These are phyloP conservation scores for Chinchilla lanigera DNA, from an alignment of 2,113 vertebrate species.

Conservation along the genomic window DNA sequence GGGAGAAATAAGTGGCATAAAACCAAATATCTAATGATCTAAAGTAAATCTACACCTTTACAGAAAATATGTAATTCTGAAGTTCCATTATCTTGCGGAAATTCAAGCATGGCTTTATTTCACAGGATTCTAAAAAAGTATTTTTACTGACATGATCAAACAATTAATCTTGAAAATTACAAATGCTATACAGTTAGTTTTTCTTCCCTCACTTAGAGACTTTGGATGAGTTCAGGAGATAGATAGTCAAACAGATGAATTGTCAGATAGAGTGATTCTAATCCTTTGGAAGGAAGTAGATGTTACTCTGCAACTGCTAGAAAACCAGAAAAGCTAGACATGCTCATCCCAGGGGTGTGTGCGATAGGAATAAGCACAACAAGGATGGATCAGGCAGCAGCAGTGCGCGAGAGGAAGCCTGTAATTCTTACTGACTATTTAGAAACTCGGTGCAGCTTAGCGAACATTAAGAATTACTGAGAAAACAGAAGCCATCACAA, in stretches of 20 bases:
- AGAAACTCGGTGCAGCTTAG: not conserved
- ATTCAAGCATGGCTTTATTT: not conserved
- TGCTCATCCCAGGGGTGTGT: not conserved
- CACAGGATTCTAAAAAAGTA: not conserved
- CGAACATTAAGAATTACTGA: not conserved
- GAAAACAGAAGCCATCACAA: not conserved
- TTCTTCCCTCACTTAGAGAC: not conserved
- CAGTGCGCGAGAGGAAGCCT: not conserved
- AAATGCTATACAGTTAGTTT: not conserved
- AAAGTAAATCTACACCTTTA: not conserved
- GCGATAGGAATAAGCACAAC: not conserved
- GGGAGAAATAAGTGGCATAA: not conserved
- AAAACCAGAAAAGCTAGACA: not conserved
- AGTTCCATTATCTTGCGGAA: not conserved
- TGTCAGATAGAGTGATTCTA: too few species aligned
- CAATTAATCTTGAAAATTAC: not conserved
- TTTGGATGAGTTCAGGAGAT: not conserved
- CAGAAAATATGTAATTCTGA: not conserved
- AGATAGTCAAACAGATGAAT: too few species aligned
- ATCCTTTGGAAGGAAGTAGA: not conserved
- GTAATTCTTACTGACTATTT: not conserved
- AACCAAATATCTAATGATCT: not conserved
- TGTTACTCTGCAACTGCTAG: not conserved
- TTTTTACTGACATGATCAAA: not conserved
- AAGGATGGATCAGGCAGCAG: accelerated